Conservation (phyloP, 1,140 invertebrate genomes). For the Telenomus remus region DNA sequence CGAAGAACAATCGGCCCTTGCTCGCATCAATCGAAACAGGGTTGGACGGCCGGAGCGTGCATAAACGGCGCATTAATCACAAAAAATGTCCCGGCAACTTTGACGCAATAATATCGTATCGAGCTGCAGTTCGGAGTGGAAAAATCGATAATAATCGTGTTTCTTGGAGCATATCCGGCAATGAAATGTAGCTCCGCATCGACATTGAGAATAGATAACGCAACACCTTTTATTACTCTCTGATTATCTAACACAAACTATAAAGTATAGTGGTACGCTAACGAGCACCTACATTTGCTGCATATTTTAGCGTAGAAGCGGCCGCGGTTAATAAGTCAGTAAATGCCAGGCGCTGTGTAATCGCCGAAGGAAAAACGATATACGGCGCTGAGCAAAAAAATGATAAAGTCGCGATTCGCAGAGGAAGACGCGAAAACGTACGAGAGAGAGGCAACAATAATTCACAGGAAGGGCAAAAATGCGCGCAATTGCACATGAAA, state of each 20-base stretch:
- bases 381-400: background rate
- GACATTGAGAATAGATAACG: slow-evolving; percentile 61
- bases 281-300: slow-evolving; percentile 57
- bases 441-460: slow-evolving; percentile 13
- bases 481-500: slow-evolving; percentile 42
- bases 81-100: slow-evolving; percentile 43
- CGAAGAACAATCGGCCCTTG: too few species aligned
- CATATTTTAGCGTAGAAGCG: slow-evolving; percentile 57
- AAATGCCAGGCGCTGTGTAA: slow-evolving; percentile 51
- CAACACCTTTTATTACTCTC: slow-evolving; percentile 59
- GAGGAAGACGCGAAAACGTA: slow-evolving; percentile 5
- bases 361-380: slow-evolving; percentile 29
- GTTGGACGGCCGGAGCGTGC: slow-evolving; percentile 16
- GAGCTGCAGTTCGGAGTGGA: slow-evolving; percentile 24
- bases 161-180: slow-evolving; percentile 57
- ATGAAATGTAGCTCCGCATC: slow-evolving; percentile 56
- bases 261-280: slow-evolving; percentile 55
- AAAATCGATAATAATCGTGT: slow-evolving; percentile 49
- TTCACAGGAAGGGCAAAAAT: slow-evolving; percentile 12
- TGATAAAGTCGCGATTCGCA: slow-evolving; percentile 11
- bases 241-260: slow-evolving; percentile 59
- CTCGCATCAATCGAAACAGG: background rate
- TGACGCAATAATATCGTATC: slow-evolving; percentile 44
- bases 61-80: slow-evolving; percentile 30
- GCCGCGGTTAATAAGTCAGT: slow-evolving; percentile 53